Percentiles rank a stretch among this genome's conserved stretches.
phyloP scores from a whole-genome alignment of 2,888 invertebrate species.

The Meganola albula region DNA sequence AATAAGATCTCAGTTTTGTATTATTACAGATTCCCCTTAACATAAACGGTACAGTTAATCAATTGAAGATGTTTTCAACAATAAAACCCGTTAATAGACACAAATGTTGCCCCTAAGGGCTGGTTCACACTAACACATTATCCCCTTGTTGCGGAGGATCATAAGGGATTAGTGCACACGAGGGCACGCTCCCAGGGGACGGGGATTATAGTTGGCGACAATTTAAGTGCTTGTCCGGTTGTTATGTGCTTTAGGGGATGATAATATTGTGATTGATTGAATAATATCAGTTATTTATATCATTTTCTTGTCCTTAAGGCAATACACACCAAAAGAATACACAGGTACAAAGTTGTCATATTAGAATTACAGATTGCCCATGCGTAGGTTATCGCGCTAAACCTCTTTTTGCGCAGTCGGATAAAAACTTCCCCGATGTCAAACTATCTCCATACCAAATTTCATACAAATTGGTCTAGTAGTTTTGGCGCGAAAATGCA shows the following conservation, averaged over 20 bases:
- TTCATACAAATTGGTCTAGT: no score
- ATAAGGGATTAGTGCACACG: constrained; percentile 25
- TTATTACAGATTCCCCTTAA: not conserved
- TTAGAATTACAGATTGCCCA: no score
- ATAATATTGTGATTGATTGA: constrained; percentile 5
- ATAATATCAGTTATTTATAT: no score
- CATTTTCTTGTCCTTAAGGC: no score
- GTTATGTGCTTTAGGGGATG: constrained; percentile 18
- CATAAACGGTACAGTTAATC: constrained; percentile 19
- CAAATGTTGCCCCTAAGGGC: constrained; percentile 25
- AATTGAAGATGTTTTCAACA: constrained; percentile 26
- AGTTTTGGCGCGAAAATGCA: no score
- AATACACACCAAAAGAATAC: no score
- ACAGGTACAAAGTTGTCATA: no score
- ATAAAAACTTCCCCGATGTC: no score
- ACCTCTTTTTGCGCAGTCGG: no score
- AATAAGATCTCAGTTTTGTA: no score
- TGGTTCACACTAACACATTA: constrained; percentile 20
- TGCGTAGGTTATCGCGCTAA: no score
- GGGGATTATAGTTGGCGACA: constrained; percentile 21
- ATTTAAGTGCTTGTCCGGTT: constrained; percentile 25
- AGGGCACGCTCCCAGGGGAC: constrained; percentile 1
- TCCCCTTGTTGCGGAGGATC: constrained; percentile 28
- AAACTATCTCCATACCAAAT: no score
- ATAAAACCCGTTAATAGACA: constrained; percentile 25